Percentiles rank a stretch among this genome's conserved stretches.
These are phyloP conservation scores for Dreissena rostriformis DNA, from an alignment of 1,140 invertebrate genomes.

Conservation along the genomic window DNA sequence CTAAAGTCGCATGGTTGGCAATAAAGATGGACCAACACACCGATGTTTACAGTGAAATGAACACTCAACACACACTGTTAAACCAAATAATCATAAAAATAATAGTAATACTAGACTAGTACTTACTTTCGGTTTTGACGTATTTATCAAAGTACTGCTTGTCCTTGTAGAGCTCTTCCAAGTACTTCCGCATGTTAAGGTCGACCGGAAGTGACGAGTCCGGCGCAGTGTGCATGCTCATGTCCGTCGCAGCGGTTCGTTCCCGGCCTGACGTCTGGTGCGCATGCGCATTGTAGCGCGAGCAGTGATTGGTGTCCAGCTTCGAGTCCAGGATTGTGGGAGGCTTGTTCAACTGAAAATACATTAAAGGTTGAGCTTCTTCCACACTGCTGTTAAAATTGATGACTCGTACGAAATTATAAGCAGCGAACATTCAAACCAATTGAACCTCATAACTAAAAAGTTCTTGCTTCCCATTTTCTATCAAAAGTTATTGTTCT, in stretches of 20 bases:
- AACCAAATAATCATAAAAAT: neutral
- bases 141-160: slow-evolving; percentile 54
- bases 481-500: neutral
- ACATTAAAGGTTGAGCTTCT: no score
- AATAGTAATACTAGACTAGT: no score
- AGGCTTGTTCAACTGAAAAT: neutral
- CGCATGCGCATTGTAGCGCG: slow-evolving; percentile 21
- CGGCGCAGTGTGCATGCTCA: slow-evolving; percentile 51
- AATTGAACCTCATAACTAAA: neutral
- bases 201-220: slow-evolving; percentile 14
- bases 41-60: neutral
- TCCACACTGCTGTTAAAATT: no score
- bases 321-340: slow-evolving; percentile 6
- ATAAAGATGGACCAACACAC: neutral
- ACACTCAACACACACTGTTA: neutral
- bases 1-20: neutral
- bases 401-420: neutral
- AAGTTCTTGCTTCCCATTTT: neutral
- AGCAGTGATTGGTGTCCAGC: slow-evolving; percentile 10
- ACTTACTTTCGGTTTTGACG: slow-evolving; percentile 44
- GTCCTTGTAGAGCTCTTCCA: slow-evolving; percentile 39
- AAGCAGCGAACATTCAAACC: neutral
- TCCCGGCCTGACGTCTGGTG: slow-evolving; percentile 17
- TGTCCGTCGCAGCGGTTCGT: slow-evolving; percentile 17
- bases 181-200: neutral